Conservation (phyloP, 2,888 invertebrate species). For the Idaea aversata region DNA sequence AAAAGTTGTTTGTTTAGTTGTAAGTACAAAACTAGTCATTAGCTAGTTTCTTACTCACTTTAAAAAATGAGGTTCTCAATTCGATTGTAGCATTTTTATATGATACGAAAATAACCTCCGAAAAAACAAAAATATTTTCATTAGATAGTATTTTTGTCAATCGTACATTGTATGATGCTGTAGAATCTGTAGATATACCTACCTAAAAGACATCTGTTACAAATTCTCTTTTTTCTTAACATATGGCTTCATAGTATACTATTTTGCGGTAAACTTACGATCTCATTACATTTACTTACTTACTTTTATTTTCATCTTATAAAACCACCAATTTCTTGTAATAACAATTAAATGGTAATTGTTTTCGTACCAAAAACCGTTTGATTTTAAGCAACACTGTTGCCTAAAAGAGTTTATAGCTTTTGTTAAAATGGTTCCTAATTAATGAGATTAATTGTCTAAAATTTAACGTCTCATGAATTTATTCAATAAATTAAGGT, state of each 20-base stretch:
- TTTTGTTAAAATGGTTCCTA: not conserved
- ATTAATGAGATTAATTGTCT: not conserved
- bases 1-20: too few relatives aligned
- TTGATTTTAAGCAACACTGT: conserved; percentile 1
- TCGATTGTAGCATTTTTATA: too few relatives aligned
- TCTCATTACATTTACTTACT: conserved; percentile 29
- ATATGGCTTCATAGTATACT: conserved; percentile 47
- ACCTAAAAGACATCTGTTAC: too few relatives aligned
- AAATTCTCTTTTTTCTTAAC: conserved; percentile 41
- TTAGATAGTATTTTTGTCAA: too few relatives aligned
- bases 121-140: too few relatives aligned
- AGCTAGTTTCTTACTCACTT: too few relatives aligned
- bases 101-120: too few relatives aligned
- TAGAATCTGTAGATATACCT: too few relatives aligned
- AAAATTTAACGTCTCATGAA: not conserved
- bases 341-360: conserved; percentile 11
- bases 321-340: conserved; percentile 13
- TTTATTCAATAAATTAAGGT: not conserved
- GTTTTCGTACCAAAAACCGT: not conserved
- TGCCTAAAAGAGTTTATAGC: not conserved
- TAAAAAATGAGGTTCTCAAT: too few relatives aligned
- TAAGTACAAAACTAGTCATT: too few relatives aligned
- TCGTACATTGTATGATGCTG: conserved; percentile 4
- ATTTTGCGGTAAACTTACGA: conserved; percentile 6
- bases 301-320: conserved; percentile 21